Base-by-base conservation (phyloP, 2,113 vertebrate species). In the Chaetorhynchus papuensis region DNA sequence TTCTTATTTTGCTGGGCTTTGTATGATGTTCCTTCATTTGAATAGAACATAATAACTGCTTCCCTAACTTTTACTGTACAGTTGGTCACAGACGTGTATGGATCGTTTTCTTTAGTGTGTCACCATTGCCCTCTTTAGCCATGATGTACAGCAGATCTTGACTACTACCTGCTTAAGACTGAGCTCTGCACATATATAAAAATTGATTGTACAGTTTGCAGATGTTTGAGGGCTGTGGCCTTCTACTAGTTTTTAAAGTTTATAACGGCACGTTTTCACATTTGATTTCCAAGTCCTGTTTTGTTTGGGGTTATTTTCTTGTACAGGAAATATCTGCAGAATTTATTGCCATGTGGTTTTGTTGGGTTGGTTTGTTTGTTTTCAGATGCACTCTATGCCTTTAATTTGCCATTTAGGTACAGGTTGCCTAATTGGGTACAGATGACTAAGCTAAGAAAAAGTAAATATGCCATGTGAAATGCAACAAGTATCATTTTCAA, bases 341-440 rank as follows among this genome's bases (percentile, higher is more conserved):
- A 89, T 93, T 75, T 94, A 74, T 80, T 94, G 91, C 81, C 79
- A 96, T 42, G 77, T 96, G 45, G 20, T 83, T 93, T 89, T 96
- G 52, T 74, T 39, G 45, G 41, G 66, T 70, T 92, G 33, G 18
- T 65, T 92, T 7, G 61, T 66, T 83, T 79, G 22, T 31, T 92
- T 95, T 76, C 89, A 74, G 82, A 90, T 96, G 76, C 96, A 94
- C 90, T 96, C 92, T 71, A 75, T 93, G 93, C 96, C 95, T 97
- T 98, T 91, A 95, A 87, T 96, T 96, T 96, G 71, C 75, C 65
- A 71, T 79, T 89, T 88, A 88, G 92, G 83, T 81, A 65, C 83
- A 78, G 86, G 71, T 96, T 81, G 77, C 93, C 95, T 92, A 90
- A 68, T 19, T 90, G 87, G 90, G 37, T 85, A 54, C 47, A 83